These are phyloP conservation scores for Pteronotus mesoamericanus DNA, from an alignment of 2,797 vertebrate genomes.

Conservation along the genomic window DNA sequence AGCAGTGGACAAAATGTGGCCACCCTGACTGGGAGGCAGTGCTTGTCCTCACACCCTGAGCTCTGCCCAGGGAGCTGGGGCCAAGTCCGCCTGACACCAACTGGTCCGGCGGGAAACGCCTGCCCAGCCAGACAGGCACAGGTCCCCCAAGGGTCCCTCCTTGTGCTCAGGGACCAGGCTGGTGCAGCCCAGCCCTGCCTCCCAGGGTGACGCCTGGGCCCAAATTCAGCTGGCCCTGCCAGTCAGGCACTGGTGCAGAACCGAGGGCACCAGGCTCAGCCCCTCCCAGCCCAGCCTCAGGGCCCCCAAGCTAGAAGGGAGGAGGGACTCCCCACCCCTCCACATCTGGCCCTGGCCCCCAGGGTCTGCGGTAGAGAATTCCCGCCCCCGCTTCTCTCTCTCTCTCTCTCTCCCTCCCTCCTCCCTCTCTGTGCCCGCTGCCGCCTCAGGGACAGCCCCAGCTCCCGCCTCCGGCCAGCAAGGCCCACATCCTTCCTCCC, in stretches of 20 bases:
- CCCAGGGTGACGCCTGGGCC: conserved; percentile 74
- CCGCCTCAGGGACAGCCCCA: conserved; percentile 76
- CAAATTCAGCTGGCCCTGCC: conserved; percentile 77
- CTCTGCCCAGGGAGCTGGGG: conserved; percentile 73
- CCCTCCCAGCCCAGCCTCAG: conserved; percentile 69
- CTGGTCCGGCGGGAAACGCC: conserved; percentile 77
- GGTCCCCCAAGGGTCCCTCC: conserved; percentile 74
- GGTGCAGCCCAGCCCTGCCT: conserved; percentile 70
- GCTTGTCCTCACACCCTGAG: conserved; percentile 75
- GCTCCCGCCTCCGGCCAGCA: conserved; percentile 75
- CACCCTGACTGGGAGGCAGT: conserved; percentile 74
- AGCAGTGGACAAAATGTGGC: conserved; percentile 71
- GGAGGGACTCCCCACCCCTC: conserved; percentile 73
- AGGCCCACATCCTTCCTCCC: conserved; percentile 79
- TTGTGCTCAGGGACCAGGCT: conserved; percentile 63
- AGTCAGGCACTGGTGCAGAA: conserved; percentile 78
- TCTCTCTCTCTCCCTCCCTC: conserved; percentile 61
- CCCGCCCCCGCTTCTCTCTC: conserved; percentile 75
- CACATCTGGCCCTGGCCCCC: conserved; percentile 77
- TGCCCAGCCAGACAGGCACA: conserved; percentile 73
- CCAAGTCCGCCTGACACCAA: conserved; percentile 78
- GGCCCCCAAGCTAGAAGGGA: conserved; percentile 72
- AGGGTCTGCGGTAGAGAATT: conserved; percentile 78
- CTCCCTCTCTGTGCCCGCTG: conserved; percentile 74
- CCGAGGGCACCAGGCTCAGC: conserved; percentile 73